Conservation (phyloP, 2,888 invertebrate genomes). For the Hydraecia micacea region DNA sequence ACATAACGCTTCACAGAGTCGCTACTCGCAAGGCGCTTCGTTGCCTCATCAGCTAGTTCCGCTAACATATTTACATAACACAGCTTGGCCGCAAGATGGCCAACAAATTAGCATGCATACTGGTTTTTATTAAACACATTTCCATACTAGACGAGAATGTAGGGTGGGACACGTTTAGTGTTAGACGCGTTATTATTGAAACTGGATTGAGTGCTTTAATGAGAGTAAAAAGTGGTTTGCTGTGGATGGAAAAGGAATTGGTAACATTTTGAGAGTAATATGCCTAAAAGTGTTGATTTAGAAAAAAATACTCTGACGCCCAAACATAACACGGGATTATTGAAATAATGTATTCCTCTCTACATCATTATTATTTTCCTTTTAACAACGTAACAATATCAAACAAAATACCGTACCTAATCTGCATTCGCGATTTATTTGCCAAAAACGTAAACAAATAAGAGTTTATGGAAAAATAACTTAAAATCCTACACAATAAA, state of each 20-base stretch:
- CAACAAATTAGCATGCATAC: slow-evolving; percentile 55
- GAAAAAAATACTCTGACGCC: background rate
- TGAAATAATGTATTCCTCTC: too few species aligned
- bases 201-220: slow-evolving; percentile 41
- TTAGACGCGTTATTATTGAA: slow-evolving; percentile 22
- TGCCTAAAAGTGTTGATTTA: background rate
- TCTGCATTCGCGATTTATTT: too few species aligned
- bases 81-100: slow-evolving; percentile 31
- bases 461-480: too few species aligned
- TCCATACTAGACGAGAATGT: slow-evolving; percentile 39
- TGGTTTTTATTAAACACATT: slow-evolving; percentile 40
- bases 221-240: slow-evolving; percentile 18
- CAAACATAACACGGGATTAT: too few species aligned
- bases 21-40: slow-evolving; percentile 19
- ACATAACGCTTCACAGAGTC: slow-evolving; percentile 51
- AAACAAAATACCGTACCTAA: too few species aligned
- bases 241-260: background rate
- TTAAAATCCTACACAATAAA: too few species aligned
- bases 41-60: slow-evolving; percentile 65
- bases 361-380: too few species aligned
- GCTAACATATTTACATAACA: slow-evolving; percentile 61
- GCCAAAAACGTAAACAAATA: too few species aligned
- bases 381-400: too few species aligned
- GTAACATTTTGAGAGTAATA: background rate
- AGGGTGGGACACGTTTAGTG: slow-evolving; percentile 44